Evolutionary conservation across 2,113 vertebrate species (phyloP), one percentile per base, ranked within the genome.

Genomic region (Thymallus thymallus): DNA sequence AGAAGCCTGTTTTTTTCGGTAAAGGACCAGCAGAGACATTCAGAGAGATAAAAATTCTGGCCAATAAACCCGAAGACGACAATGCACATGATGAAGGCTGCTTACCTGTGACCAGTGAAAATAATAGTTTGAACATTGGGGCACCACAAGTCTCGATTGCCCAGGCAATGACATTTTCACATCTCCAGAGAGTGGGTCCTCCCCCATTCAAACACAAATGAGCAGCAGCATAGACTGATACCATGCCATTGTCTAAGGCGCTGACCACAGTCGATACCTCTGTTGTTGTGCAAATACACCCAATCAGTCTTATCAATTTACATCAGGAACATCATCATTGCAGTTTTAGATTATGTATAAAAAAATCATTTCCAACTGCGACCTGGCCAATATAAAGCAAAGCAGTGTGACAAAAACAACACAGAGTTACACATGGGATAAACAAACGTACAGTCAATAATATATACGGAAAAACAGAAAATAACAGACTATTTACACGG

Each of bases 131-230:
- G 29, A 51, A 72, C 18, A 61, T 30, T 71, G 51, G 1, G 16
- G 20, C 69, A 58, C 51, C 18, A 18, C 51, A 9, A 51, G 68
- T 58, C 51, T 58, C 6, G 22, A 46, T 45, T n/a, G 41, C 66
- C 66, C n/a, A 1, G 41, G 9, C 35, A 41, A 45, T 45, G 32
- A 35, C 56, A 48, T 32, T 5, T 72, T 45, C 70, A 60, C 6
- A 56, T 45, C 29, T 22, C n/a, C 12, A n/a, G 23, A 32, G 32
- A 41, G 56, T 26, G 9, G 12, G 29, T 1, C 16, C 29, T 30
- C 4, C 18, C 32, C 69, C 56, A 71, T 71, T 72, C 70, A 72
- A n/a, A 45, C n/a, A 62, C 70, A 41, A 72, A 61, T 62, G 4
- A 41, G 30, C 3, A 10, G 45, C 16, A 26, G 10, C 58, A 72